Conservation (phyloP, 2,113 vertebrate species). For the Anoplopoma fimbria region DNA sequence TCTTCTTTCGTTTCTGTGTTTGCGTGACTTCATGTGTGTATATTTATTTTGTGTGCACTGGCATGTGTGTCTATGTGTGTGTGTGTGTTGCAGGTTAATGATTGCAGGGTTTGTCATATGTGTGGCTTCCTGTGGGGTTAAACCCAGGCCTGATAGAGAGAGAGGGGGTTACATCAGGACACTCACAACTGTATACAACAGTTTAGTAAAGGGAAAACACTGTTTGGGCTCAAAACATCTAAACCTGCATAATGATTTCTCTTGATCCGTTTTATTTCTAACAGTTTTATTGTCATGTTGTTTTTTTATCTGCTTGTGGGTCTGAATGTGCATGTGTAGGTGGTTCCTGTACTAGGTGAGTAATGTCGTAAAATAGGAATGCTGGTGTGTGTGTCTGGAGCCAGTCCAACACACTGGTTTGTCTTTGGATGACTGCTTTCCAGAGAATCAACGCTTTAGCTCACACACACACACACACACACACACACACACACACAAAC, state of each 20-base stretch:
- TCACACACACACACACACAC: neutral
- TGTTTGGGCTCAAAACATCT: too few relatives aligned
- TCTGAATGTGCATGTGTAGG: neutral
- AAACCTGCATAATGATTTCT: neutral
- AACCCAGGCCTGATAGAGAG: constrained; percentile 52
- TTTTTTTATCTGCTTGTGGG: neutral
- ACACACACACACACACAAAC: neutral
- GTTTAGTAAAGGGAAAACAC: too few relatives aligned
- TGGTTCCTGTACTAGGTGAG: neutral
- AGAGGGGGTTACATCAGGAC: constrained; percentile 47
- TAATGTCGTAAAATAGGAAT: constrained; percentile 17
- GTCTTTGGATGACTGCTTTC: constrained; percentile 11
- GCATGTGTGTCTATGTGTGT: constrained; percentile 12
- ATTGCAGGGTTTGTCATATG: constrained; percentile 54
- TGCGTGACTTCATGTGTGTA: neutral
- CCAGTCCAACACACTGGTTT: constrained; percentile 44
- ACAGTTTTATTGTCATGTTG: neutral
- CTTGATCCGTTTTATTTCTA: neutral
- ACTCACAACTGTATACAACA: neutral
- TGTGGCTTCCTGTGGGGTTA: constrained; percentile 69
- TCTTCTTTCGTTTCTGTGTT: neutral
- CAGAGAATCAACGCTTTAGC: constrained; percentile 11
- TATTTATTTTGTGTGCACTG: neutral
- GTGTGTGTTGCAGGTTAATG: constrained; percentile 63
- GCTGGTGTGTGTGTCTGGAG: constrained; percentile 37